phyloP scores from a whole-genome alignment of 2,888 invertebrate genomes.

The Chromoteleia sp. region DNA sequence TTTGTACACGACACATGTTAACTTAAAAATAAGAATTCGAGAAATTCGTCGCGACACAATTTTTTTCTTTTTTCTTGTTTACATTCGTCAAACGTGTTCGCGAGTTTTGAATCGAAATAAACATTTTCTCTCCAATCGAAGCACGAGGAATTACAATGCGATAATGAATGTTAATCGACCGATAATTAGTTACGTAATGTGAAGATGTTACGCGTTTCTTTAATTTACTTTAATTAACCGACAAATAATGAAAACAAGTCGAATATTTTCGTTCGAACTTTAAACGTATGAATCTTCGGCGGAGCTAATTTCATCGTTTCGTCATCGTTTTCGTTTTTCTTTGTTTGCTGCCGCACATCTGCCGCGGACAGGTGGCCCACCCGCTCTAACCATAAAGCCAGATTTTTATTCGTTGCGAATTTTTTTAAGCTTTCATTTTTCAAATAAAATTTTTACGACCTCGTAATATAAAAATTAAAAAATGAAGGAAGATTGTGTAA shows the following conservation, averaged over 20 bases:
- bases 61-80: too few species aligned
- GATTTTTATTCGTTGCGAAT: conserved; percentile 11
- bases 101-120: neutral
- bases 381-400: conserved; percentile 6
- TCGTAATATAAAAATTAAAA: neutral
- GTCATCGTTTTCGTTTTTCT: conserved; percentile 5
- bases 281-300: neutral
- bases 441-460: conserved; percentile 3
- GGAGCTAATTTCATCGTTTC: neutral
- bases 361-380: conserved; percentile 24
- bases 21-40: conserved; percentile 20
- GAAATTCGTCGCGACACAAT: conserved; percentile 14
- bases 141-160: neutral
- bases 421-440: conserved; percentile 2
- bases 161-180: conserved; percentile 24
- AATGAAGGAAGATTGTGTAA: neutral
- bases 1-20: conserved; percentile 23
- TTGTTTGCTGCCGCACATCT: conserved; percentile 19
- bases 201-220: conserved; percentile 13
- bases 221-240: conserved; percentile 18
- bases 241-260: neutral
- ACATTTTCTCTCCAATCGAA: conserved; percentile 1
- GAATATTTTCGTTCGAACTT: conserved; percentile 4
- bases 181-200: conserved; percentile 28
- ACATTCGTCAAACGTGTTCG: too few species aligned